Evolutionary conservation across 2,113 vertebrate genomes (phyloP).

Genomic region (Entosphenus tridentatus): DNA sequence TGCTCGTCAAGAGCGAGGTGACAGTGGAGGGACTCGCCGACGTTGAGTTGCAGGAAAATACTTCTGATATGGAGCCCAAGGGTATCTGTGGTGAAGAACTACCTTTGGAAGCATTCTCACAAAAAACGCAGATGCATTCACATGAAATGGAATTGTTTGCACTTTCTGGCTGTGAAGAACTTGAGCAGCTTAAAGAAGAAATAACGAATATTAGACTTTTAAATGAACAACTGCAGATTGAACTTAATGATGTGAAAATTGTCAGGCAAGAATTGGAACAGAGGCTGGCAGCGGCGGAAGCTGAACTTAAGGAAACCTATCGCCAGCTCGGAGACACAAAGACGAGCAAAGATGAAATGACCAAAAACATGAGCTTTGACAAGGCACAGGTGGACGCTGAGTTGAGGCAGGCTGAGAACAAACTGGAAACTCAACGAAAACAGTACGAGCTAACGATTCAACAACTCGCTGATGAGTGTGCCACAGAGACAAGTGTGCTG

Average conservation of each 20-base stretch:
- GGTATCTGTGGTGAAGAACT: too few species aligned
- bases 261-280: constrained; percentile 21
- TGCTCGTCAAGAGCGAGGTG: too few species aligned
- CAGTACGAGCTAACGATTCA: constrained; percentile 45
- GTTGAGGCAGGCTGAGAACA: constrained; percentile 29
- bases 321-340: constrained; percentile 31
- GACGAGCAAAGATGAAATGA: constrained; percentile 22
- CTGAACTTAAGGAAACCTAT: constrained; percentile 23
- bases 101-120: too few species aligned
- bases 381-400: constrained; percentile 43
- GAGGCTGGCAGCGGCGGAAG: constrained; percentile 12
- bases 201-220: constrained; percentile 28
- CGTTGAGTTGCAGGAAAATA: too few species aligned
- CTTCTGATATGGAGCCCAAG: too few species aligned
- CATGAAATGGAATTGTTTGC: too few species aligned
- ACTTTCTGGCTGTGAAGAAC: constrained; percentile 5
- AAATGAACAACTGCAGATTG: constrained; percentile 30
- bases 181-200: constrained; percentile 28
- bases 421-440: constrained; percentile 28
- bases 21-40: too few species aligned
- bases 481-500: constrained; percentile 31
- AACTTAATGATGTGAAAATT: constrained; percentile 36
- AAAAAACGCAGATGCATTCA: too few species aligned
- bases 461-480: constrained; percentile 29
- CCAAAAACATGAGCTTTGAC: constrained; percentile 31